A percentile compares a stretch with the other conserved stretches of the same genome.
Conservation (phyloP, 1,140 invertebrate species). For the Anoplophora glabripennis region DNA sequence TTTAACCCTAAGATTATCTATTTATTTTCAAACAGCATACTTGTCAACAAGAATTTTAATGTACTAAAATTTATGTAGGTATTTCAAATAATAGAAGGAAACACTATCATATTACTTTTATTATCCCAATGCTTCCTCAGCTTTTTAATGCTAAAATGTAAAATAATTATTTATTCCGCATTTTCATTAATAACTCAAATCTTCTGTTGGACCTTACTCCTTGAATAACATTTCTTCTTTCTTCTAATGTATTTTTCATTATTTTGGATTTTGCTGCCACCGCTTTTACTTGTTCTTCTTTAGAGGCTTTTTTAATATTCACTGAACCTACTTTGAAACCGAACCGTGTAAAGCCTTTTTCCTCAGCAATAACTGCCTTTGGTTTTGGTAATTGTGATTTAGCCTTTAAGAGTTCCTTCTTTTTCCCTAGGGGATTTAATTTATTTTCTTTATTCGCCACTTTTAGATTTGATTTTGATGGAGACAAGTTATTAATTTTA, state of each 20-base stretch:
- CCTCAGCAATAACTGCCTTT: neutral
- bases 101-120: too few species aligned
- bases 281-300: constrained; percentile 12
- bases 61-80: too few species aligned
- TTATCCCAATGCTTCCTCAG: too few species aligned
- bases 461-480: constrained; percentile 3
- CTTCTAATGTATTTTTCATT: constrained; percentile 9
- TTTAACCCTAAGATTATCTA: too few species aligned
- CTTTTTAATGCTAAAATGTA: neutral
- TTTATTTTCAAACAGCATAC: too few species aligned
- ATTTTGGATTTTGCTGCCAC: constrained; percentile 18
- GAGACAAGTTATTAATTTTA: neutral
- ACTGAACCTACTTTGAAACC: constrained; percentile 10
- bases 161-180: constrained; percentile 8
- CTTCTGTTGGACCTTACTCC: constrained; percentile 28
- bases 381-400: constrained; percentile 7
- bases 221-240: constrained; percentile 16
- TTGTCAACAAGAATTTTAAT: too few species aligned
- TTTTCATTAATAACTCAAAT: constrained; percentile 31
- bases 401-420: neutral
- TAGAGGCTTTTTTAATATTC: neutral
- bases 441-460: neutral
- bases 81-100: too few species aligned
- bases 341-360: constrained; percentile 10
- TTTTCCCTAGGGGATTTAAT: neutral